A percentile compares a stretch with the other conserved stretches of the same genome.
Evolutionary conservation across 2,797 vertebrate species (phyloP).

Genomic region (Typhlichthys subterraneus): DNA sequence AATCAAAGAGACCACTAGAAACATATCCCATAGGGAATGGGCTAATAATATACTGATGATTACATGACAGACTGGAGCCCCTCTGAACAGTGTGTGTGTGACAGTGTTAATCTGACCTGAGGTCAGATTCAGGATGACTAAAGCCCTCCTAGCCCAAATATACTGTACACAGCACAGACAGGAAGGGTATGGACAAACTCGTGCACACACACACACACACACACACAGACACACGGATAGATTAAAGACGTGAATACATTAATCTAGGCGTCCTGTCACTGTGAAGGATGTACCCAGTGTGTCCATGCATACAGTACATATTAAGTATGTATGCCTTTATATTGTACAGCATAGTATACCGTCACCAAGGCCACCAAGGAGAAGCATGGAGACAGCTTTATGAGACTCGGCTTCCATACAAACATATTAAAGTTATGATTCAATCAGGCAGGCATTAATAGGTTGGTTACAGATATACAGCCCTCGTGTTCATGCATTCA

Average conservation of each 20-base stretch:
- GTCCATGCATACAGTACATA: neutral
- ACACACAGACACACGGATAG: conserved; percentile 19
- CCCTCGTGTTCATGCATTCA: conserved; percentile 2
- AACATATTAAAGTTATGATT: neutral
- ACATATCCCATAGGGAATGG: conserved; percentile 7
- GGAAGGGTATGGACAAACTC: neutral
- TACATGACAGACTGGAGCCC: conserved; percentile 22
- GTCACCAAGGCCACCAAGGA: no score
- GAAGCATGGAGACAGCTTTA: no score
- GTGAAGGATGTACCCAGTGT: conserved; percentile 7
- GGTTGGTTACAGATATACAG: neutral
- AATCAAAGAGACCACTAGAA: conserved; percentile 22
- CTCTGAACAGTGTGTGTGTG: conserved; percentile 9
- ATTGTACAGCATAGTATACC: no score
- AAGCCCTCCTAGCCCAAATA: conserved; percentile 67
- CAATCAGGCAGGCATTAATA: neutral
- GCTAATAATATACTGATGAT: conserved; percentile 18
- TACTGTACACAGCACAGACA: conserved; percentile 31
- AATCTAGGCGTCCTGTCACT: neutral
- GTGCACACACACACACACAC: neutral
- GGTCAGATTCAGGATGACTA: conserved; percentile 52
- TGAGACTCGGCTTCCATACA: no score
- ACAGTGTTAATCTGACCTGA: conserved; percentile 23
- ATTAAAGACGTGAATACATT: conserved; percentile 32
- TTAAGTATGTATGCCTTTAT: conserved; percentile 10